Base-by-base conservation (phyloP, 2,888 invertebrate genomes). In the Andrena praecox region DNA sequence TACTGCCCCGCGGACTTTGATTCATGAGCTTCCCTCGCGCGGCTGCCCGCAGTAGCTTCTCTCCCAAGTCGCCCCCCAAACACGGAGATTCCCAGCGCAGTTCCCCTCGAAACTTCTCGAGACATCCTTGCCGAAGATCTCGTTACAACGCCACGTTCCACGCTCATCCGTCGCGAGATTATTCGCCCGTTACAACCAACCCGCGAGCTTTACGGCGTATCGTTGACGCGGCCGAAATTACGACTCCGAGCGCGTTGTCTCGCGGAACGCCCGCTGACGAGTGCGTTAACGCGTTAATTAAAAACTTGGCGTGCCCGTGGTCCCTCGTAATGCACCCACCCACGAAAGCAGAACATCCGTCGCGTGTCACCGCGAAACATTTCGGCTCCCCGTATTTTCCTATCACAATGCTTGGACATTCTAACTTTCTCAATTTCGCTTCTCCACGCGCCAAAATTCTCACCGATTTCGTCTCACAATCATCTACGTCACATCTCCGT, bases 221-320 rank as follows among this genome's bases (percentile, higher is more conserved):
- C 71, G 77, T 78, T 78, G 78, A 78, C 78, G 48, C 62, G 78
- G 12, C 54, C 63, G 56, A 78, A 78, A 78, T 78, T 78, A 78
- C 78, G 75, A 68, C 63, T 42, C 56, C 56, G 56, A 63, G 63
- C 54, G 2, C 68, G 67, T 67, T 75, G 62, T 63, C 54, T 24
- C 24, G 5, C 52, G 75, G 52, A 62, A 60, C 29, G 20, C 69
- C 8, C 69, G 54, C n/a, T 63, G 78, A 78, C 78, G 75, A 78
- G 78, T 75, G 33, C 63, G 54, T 75, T 75, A 78, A 68, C 78
- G 78, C 52, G 78, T 75, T 75, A 75, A 78, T 78, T 78, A 78
- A 78, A 78, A 78, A 63, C 75, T 56, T 75, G 68, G 27, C 42
- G 42, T 31, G 33, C 27, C 54, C 7, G n/a, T 48, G 42, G n/a